phyloP scores from a whole-genome alignment of 92 coral and sea anemone genomes.

The Epizoanthus fatuus region DNA sequence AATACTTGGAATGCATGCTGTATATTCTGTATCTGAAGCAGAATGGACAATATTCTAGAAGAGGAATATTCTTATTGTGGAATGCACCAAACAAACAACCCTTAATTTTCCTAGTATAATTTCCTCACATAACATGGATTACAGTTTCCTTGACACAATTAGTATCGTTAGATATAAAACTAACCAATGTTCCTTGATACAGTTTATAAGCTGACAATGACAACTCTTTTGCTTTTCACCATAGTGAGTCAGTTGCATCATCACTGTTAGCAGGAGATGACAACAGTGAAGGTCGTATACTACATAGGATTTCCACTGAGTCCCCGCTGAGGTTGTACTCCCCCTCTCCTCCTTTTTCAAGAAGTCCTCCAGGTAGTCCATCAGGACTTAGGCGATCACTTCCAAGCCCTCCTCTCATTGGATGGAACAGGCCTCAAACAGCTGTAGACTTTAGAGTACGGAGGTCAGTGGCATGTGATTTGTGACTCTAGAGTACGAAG shows the following conservation, averaged over 20 bases:
- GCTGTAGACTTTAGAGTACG: constrained; percentile 40
- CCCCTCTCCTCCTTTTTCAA: constrained; percentile 37
- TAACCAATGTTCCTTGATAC: no score
- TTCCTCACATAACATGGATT: no score
- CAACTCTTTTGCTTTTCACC: background rate
- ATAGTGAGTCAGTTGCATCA: constrained; percentile 1
- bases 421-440: constrained; percentile 29
- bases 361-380: constrained; percentile 8
- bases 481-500: no score
- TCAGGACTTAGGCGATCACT: constrained; percentile 26
- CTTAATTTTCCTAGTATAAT: no score
- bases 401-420: constrained; percentile 19
- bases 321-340: background rate
- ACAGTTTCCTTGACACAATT: no score
- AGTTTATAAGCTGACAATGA: no score
- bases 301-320: background rate
- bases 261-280: background rate
- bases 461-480: constrained; percentile 9
- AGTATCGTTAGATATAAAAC: no score
- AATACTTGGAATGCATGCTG: no score
- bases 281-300: background rate
- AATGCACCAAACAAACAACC: no score
- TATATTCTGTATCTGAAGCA: no score
- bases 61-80: no score
- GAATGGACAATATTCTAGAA: no score